Conservation (phyloP, 2,888 invertebrate species). For the Tetragnatha montana region DNA sequence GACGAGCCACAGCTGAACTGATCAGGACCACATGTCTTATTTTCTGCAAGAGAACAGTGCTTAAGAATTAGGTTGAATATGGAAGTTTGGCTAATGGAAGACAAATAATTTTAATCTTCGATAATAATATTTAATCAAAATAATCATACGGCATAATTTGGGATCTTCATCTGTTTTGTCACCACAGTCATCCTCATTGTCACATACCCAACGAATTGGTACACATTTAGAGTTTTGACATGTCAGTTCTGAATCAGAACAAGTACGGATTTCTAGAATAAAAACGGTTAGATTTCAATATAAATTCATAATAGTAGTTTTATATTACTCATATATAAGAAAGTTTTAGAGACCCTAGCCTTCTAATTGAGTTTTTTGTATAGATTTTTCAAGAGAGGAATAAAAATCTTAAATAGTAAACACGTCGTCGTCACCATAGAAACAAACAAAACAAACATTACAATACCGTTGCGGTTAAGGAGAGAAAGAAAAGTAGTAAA, state of each 20-base stretch:
- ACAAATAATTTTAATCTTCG: no score
- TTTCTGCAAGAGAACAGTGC: slow-evolving; percentile 27
- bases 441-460: no score
- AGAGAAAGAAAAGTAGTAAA: no score
- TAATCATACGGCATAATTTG: slow-evolving; percentile 61
- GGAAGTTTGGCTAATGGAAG: no score
- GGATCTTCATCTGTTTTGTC: slow-evolving; percentile 69
- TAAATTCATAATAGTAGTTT: neutral
- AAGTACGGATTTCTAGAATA: slow-evolving; percentile 59
- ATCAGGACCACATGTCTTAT: slow-evolving; percentile 62
- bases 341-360: no score
- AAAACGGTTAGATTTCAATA: neutral
- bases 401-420: neutral
- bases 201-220: slow-evolving; percentile 67
- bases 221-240: slow-evolving; percentile 71
- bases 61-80: no score
- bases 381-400: neutral
- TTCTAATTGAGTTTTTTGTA: neutral
- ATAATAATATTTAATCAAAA: neutral
- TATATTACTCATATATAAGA: no score
- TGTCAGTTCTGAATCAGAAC: slow-evolving; percentile 71
- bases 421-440: neutral
- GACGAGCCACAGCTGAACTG: slow-evolving; percentile 59
- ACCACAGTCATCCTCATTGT: slow-evolving; percentile 70
- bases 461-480: no score